Conservation (phyloP, 2,888 invertebrate genomes). For the Andrena hattorfiana region DNA sequence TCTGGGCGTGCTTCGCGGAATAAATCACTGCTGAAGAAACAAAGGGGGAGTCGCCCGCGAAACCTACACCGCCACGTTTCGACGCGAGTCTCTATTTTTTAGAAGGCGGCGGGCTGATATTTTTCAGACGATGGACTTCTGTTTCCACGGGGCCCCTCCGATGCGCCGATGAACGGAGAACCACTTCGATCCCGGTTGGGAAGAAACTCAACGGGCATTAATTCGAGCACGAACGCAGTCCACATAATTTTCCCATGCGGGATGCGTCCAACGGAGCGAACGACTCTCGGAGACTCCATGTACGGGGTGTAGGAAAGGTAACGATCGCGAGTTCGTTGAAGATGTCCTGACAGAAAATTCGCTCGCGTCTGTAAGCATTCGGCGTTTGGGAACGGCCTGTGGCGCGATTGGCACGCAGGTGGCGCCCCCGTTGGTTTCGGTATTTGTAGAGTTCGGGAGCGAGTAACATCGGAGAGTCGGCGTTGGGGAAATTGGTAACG, state of each 20-base stretch:
- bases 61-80: slow-evolving; percentile 1
- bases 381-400: too few relatives aligned
- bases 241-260: slow-evolving; percentile 33
- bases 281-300: slow-evolving; percentile 10
- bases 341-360: background rate
- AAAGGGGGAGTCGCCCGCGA: slow-evolving; percentile 9
- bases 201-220: slow-evolving; percentile 37
- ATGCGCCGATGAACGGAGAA: slow-evolving; percentile 1
- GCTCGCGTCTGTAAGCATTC: too few relatives aligned
- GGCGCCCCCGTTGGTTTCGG: too few relatives aligned
- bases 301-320: background rate
- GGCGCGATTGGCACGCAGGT: too few relatives aligned
- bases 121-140: background rate
- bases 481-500: too few relatives aligned
- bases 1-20: slow-evolving; percentile 39
- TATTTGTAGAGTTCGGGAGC: too few relatives aligned
- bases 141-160: background rate
- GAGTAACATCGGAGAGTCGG: too few relatives aligned
- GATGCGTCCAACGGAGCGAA: slow-evolving; percentile 7
- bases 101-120: background rate
- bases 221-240: slow-evolving; percentile 24
- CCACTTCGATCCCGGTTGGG: slow-evolving; percentile 24
- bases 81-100: background rate
- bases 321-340: background rate
- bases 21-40: slow-evolving; percentile 53